Conservation (phyloP, 2,113 vertebrate species). For the Mugil cephalus region DNA sequence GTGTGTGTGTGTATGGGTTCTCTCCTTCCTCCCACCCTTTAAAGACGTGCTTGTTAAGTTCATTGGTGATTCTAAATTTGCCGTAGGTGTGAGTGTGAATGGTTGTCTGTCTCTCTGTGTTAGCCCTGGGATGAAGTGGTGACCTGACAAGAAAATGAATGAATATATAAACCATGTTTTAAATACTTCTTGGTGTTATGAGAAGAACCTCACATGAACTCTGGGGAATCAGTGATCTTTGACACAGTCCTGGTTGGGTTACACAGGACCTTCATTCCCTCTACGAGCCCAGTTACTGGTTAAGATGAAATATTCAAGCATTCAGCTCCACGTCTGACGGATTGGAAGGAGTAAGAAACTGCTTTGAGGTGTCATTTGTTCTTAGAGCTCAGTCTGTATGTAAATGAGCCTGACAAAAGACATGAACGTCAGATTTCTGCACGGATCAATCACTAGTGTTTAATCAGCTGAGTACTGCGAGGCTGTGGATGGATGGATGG, state of each 20-base stretch:
- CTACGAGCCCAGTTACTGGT: not conserved
- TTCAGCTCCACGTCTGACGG: slow-evolving; percentile 20
- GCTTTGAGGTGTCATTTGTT: slow-evolving; percentile 45
- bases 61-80: no score
- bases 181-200: no score
- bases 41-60: no score
- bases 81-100: no score
- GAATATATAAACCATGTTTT: no score
- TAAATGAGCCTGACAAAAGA: slow-evolving; percentile 57
- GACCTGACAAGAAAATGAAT: no score
- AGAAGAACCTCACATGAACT: not conserved
- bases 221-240: not conserved
- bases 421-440: slow-evolving; percentile 44
- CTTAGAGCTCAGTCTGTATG: slow-evolving; percentile 60
- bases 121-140: no score
- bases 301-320: slow-evolving; percentile 11
- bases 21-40: no score
- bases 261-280: not conserved
- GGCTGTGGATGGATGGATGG: slow-evolving; percentile 33
- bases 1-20: no score
- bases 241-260: not conserved
- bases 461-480: slow-evolving; percentile 58
- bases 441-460: slow-evolving; percentile 59
- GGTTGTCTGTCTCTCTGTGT: no score
- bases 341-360: slow-evolving; percentile 16